Evolutionary conservation across 2,797 vertebrate genomes (phyloP).

Genomic region (Graptemys geographica): DNA sequence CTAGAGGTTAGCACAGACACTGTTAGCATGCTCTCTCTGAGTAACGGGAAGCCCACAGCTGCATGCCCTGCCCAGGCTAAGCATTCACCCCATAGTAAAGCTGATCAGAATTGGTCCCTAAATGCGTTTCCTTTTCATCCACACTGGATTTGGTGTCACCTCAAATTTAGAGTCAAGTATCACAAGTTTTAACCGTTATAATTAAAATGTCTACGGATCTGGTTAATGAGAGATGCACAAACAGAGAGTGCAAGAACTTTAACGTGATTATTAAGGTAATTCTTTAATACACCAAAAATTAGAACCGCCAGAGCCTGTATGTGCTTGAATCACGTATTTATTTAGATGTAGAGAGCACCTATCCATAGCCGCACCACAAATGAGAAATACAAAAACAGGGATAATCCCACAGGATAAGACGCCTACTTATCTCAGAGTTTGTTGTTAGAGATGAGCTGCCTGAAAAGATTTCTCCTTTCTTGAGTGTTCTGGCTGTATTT

Average conservation of each 20-base stretch:
- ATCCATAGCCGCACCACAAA: conserved; percentile 10
- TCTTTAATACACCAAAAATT: conserved; percentile 19
- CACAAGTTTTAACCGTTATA: neutral
- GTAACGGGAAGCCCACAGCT: accelerated
- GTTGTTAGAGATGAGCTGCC: neutral
- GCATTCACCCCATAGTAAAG: neutral
- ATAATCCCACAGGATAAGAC: conserved; percentile 35
- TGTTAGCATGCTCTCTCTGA: accelerated
- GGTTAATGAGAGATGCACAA: conserved; percentile 1
- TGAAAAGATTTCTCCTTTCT: conserved; percentile 8
- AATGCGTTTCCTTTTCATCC: neutral
- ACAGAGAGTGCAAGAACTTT: neutral
- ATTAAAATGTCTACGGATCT: neutral
- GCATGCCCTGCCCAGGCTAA: too few relatives aligned
- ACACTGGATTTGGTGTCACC: neutral
- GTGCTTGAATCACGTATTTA: neutral
- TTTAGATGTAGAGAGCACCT: conserved; percentile 26
- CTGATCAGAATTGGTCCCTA: neutral
- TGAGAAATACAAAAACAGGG: conserved; percentile 12
- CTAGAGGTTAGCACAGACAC: neutral
- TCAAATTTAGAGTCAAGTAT: neutral
- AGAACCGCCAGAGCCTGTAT: neutral
- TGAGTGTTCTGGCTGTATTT: neutral
- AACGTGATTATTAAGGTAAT: neutral
- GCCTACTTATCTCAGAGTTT: neutral